A percentile compares a stretch with the other conserved stretches of the same genome.
Evolutionary conservation across 2,113 vertebrate species (phyloP).

Genomic region (Apodemus speciosus): DNA sequence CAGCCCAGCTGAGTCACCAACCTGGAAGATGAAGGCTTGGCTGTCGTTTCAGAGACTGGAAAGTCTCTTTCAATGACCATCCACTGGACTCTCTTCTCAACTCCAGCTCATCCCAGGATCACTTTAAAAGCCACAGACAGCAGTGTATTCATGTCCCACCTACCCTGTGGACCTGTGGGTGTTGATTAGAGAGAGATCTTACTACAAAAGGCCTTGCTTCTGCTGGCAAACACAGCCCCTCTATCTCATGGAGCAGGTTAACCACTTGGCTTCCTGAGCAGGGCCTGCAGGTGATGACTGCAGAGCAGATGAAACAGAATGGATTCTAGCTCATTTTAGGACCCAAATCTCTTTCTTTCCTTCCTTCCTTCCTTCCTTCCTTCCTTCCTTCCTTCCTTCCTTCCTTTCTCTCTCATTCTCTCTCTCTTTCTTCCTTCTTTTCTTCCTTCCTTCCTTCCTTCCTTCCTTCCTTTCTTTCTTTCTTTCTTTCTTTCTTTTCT

Average conservation of each 20-base stretch:
- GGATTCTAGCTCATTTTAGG: rapidly evolving
- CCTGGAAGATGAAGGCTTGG: rapidly evolving
- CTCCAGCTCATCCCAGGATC: rapidly evolving
- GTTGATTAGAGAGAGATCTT: neutral
- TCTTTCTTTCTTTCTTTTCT: too few species aligned
- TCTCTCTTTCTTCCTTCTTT: too few species aligned
- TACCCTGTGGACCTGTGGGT: neutral
- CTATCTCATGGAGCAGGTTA: neutral
- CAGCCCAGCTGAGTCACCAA: rapidly evolving
- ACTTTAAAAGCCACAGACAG: neutral
- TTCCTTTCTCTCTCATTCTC: too few species aligned
- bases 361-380: too few species aligned
- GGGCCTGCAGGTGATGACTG: rapidly evolving
- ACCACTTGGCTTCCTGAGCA: neutral
- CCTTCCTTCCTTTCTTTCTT: too few species aligned
- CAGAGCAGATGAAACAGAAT: rapidly evolving
- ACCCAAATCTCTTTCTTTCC: neutral
- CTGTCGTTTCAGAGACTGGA: neutral
- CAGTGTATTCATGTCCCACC: rapidly evolving
- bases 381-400: too few species aligned
- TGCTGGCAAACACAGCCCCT: rapidly evolving
- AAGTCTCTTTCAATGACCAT: neutral
- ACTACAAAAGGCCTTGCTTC: neutral
- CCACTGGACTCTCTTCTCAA: rapidly evolving
- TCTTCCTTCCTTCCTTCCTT: too few species aligned